Percentiles rank a stretch among this genome's conserved stretches.
phyloP scores from a whole-genome alignment of 2,113 vertebrate species.

The Isurus oxyrinchus region DNA sequence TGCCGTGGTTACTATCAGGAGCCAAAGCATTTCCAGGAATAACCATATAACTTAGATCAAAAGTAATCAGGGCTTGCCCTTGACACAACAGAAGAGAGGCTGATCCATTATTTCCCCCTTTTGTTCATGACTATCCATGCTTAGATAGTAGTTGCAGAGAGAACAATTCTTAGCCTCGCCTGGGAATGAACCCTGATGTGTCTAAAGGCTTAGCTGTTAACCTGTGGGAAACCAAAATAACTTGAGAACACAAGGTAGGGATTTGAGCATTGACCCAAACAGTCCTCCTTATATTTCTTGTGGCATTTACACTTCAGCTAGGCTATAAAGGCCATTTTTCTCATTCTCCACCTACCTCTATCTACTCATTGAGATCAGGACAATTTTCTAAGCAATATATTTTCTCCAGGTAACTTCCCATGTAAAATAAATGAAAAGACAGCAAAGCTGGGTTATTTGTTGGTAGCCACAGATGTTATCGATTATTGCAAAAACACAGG shows the following conservation, averaged over 20 bases:
- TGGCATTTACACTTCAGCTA: background rate
- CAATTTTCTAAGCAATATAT: background rate
- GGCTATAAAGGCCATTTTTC: background rate
- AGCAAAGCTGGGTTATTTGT: background rate
- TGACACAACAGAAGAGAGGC: background rate
- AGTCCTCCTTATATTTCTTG: background rate
- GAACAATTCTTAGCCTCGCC: background rate
- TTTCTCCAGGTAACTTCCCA: background rate
- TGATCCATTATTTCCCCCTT: background rate
- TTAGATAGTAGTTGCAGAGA: background rate
- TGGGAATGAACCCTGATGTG: background rate
- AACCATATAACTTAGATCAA: background rate
- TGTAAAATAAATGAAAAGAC: background rate
- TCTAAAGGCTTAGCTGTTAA: background rate
- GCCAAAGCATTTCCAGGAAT: constrained; percentile 19
- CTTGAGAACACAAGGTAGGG: background rate
- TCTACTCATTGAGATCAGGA: background rate
- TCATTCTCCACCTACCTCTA: background rate
- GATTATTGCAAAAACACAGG: background rate
- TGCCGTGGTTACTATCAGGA: background rate
- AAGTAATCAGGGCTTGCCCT: background rate
- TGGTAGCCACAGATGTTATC: background rate
- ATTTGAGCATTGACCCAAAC: background rate
- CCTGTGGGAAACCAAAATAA: background rate
- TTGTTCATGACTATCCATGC: background rate